Base-by-base conservation (phyloP, 2,797 vertebrate species). In the Hippoglossus hippoglossus region DNA sequence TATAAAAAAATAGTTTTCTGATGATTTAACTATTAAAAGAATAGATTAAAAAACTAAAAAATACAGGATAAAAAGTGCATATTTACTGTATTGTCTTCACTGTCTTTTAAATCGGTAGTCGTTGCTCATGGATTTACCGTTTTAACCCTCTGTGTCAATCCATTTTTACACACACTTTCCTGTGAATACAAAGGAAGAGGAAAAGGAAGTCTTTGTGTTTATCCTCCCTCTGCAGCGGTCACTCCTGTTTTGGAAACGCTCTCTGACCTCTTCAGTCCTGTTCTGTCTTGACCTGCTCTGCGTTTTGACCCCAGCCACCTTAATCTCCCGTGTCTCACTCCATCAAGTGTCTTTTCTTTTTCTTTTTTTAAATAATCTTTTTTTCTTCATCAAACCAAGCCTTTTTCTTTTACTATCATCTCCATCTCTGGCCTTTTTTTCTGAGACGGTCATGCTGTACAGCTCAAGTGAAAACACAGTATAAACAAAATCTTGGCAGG, bases 401-500 rank as follows among this genome's bases (percentile, higher is more conserved):
- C 46, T 31, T 50, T 59, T 34, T 66, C 5, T 63, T 26, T 65
- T 4, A 49, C 39, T 18, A 9, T 69, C 10, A 60, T 65, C 68
- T 59, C 67, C 26, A 55, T 64, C 61, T 24, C 67, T 31, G 52
- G 36, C 25, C 61, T 75, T 69, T 77, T 71, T 63, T 63, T 67
- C 15, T 18, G 56, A 55, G 16, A 59, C 53, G 67, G 67, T 70
- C 67, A 83, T 74, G 73, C 59, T 77, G 75, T 84, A 84, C 68
- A 77, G 76, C 62, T 80, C 46, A 55, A 77, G 68, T 39, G 64
- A 76, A 75, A 86, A 80, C 49, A 55, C 15, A 76, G 65, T 61
- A 78, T 68, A 81, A 89, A 86, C 81, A 85, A 73, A 85, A 75
- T 22, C 53, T 77, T 87, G 84, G 77, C 81, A 85, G 75, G 46